Conservation (phyloP, 2,113 vertebrate species). For the Plectropomus leopardus region DNA sequence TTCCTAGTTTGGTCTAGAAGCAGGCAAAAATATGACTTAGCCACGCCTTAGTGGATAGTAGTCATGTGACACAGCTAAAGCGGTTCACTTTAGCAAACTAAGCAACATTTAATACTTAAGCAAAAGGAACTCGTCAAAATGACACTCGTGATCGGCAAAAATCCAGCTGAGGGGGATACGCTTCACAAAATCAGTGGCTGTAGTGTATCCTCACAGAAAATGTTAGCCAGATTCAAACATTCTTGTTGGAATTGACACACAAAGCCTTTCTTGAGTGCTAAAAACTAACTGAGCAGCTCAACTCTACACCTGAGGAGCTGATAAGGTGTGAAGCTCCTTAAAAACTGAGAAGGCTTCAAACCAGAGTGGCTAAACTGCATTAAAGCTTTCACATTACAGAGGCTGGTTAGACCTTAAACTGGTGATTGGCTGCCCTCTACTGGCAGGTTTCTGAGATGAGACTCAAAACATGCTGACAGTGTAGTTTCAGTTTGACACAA, state of each 20-base stretch:
- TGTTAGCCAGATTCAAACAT: background rate
- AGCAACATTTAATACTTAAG: constrained; percentile 8
- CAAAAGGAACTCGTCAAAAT: background rate
- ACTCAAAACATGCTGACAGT: background rate
- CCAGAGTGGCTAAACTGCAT: background rate
- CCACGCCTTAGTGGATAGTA: constrained; percentile 4
- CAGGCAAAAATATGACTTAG: constrained; percentile 46
- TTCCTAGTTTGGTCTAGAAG: constrained; percentile 24
- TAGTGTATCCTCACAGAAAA: background rate
- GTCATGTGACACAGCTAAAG: constrained; percentile 71
- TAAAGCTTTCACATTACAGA: too few relatives aligned
- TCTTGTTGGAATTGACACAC: background rate
- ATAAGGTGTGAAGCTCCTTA: background rate
- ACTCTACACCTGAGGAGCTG: background rate
- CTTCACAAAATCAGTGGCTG: background rate
- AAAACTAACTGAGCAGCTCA: background rate
- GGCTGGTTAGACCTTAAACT: background rate
- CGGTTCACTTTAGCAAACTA: constrained; percentile 2
- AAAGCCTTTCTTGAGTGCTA: background rate
- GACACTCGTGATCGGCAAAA: background rate
- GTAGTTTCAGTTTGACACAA: background rate
- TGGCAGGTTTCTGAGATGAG: constrained; percentile 33
- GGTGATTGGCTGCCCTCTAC: constrained; percentile 70
- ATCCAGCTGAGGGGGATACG: background rate
- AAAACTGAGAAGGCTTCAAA: background rate